phyloP scores from a whole-genome alignment of 2,797 vertebrate genomes.

The Myotis daubentonii region DNA sequence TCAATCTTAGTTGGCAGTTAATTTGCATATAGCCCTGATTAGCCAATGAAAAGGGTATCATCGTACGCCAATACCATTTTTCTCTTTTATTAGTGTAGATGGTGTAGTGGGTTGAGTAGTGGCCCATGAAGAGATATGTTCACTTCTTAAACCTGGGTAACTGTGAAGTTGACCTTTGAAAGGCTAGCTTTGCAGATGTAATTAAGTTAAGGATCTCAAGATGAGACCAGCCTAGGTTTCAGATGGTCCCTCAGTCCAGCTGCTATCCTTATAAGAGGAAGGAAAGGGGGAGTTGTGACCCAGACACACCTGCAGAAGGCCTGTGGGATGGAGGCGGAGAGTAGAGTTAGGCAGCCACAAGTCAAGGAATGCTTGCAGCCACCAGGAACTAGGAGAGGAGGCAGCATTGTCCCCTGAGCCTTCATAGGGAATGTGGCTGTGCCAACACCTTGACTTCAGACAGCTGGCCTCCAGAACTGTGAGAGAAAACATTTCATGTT shows the following conservation, averaged over 20 bases:
- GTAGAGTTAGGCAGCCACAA: not conserved
- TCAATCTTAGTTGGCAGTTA: no score
- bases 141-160: not conserved
- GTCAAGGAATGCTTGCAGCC: not conserved
- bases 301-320: not conserved
- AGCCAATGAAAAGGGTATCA: no score
- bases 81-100: no score
- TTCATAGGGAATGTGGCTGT: not conserved
- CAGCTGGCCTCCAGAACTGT: constrained; percentile 68
- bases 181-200: not conserved
- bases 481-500: constrained; percentile 59
- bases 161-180: not conserved
- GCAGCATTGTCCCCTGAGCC: constrained; percentile 6
- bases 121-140: not conserved
- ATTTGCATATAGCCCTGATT: no score
- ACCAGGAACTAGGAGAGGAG: not conserved
- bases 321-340: not conserved
- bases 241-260: not conserved
- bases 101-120: not conserved
- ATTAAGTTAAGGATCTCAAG: not conserved
- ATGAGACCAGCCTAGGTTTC: not conserved
- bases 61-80: no score
- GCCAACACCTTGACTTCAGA: constrained; percentile 74
- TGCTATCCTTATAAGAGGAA: not conserved
- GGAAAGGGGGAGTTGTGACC: not conserved